phyloP scores from a whole-genome alignment of 2,888 invertebrate genomes.

The Drosophila stalkeri region DNA sequence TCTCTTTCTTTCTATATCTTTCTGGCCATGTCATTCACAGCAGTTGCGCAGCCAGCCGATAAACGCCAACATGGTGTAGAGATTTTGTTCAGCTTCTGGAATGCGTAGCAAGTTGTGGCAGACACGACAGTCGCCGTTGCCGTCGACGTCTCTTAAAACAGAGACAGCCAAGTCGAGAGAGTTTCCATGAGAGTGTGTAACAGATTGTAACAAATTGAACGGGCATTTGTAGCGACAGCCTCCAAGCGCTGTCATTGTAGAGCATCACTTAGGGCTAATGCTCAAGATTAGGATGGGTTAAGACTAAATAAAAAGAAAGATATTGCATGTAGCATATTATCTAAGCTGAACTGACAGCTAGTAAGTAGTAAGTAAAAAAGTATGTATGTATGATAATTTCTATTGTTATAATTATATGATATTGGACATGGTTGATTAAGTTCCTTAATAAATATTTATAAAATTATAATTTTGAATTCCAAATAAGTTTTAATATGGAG shows the following conservation, averaged over 20 bases:
- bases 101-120: constrained; percentile 80
- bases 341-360: constrained; percentile 2
- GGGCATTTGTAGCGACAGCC: constrained; percentile 77
- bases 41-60: constrained; percentile 62
- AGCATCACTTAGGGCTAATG: constrained; percentile 22
- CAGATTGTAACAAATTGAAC: constrained; percentile 71
- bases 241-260: constrained; percentile 28
- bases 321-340: neutral
- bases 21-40: constrained; percentile 57
- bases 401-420: neutral
- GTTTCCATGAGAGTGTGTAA: constrained; percentile 55
- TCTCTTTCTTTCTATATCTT: constrained; percentile 21
- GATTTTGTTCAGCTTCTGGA: constrained; percentile 84
- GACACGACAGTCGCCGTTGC: constrained; percentile 49
- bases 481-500: too few relatives aligned
- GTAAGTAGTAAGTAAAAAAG: neutral
- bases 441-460: too few relatives aligned
- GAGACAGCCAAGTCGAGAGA: constrained; percentile 41
- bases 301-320: constrained; percentile 2
- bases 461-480: too few relatives aligned
- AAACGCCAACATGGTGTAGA: constrained; percentile 82
- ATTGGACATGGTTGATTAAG: too few relatives aligned
- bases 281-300: constrained; percentile 28
- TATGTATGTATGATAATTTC: neutral
- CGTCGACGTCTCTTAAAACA: constrained; percentile 48